phyloP scores from a whole-genome alignment of 2,797 vertebrate species.

The Mallotus villosus region DNA sequence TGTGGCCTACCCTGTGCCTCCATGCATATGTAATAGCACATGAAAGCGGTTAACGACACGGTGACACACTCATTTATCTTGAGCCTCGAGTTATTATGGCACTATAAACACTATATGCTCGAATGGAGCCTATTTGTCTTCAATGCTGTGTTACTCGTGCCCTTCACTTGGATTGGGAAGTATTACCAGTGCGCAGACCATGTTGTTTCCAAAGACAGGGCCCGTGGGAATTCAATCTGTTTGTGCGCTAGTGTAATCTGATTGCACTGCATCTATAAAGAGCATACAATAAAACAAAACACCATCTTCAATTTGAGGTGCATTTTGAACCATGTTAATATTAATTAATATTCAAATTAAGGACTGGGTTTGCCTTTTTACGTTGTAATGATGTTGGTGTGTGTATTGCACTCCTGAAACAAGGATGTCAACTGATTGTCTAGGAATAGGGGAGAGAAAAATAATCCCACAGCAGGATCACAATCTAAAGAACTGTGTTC shows the following conservation, averaged over 20 bases:
- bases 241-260: no score
- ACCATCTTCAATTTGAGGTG: no score
- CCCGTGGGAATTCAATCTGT: no score
- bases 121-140: slow-evolving; percentile 53
- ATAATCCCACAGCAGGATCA: background rate
- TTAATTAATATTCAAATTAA: no score
- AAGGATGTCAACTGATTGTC: background rate
- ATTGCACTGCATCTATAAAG: no score
- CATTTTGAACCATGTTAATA: no score
- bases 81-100: slow-evolving; percentile 48
- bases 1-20: slow-evolving; percentile 27
- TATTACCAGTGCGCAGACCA: slow-evolving; percentile 16
- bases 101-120: slow-evolving; percentile 43
- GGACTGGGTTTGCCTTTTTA: no score
- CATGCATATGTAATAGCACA: slow-evolving; percentile 53
- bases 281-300: no score
- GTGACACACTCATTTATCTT: slow-evolving; percentile 50
- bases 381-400: no score
- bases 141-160: slow-evolving; percentile 19
- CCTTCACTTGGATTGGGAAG: slow-evolving; percentile 40
- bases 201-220: background rate
- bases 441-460: background rate
- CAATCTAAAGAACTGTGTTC: slow-evolving; percentile 12
- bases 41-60: slow-evolving; percentile 44
- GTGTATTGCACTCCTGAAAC: background rate